A percentile compares a stretch with the other conserved stretches of the same genome.
phyloP scores from a whole-genome alignment of 2,888 invertebrate genomes.

The Euspilapteryx auroguttella region DNA sequence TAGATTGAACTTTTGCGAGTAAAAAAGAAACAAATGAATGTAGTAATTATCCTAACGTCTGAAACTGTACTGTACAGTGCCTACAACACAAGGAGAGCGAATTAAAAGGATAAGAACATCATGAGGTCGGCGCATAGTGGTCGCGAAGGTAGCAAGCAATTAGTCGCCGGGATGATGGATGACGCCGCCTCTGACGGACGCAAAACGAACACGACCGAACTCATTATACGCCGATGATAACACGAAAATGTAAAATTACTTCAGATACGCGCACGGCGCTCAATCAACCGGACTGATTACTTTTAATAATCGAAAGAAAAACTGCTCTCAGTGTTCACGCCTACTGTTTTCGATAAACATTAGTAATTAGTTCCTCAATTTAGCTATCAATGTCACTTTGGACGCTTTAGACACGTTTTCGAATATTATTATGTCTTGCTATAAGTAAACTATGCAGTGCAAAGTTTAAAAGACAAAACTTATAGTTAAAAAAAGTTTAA shows the following conservation, averaged over 20 bases:
- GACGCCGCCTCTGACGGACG: conserved; percentile 16
- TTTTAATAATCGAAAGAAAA: not conserved
- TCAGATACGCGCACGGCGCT: not conserved
- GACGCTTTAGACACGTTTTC: too few relatives aligned
- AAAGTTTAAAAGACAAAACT: too few relatives aligned
- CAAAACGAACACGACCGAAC: conserved; percentile 41
- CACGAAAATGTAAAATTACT: conserved; percentile 6
- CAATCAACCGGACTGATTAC: not conserved
- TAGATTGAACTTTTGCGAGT: too few relatives aligned
- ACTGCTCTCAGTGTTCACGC: not conserved
- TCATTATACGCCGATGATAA: conserved; percentile 57
- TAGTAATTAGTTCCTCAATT: too few relatives aligned
- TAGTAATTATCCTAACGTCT: too few relatives aligned
- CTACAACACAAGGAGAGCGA: conserved; percentile 41
- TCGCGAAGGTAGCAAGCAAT: conserved; percentile 57
- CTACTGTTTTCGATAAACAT: not conserved
- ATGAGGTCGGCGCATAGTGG: conserved; percentile 18
- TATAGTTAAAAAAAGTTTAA: too few relatives aligned
- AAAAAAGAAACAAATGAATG: too few relatives aligned
- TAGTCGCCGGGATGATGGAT: conserved; percentile 55
- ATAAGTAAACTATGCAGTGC: too few relatives aligned
- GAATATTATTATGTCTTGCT: too few relatives aligned
- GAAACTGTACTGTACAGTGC: not conserved
- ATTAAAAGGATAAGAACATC: conserved; percentile 45
- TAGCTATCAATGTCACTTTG: too few relatives aligned